Percentiles rank a stretch among this genome's conserved stretches.
Evolutionary conservation across 2,797 vertebrate genomes (phyloP).

Genomic region (Coracias cyanogaster): DNA sequence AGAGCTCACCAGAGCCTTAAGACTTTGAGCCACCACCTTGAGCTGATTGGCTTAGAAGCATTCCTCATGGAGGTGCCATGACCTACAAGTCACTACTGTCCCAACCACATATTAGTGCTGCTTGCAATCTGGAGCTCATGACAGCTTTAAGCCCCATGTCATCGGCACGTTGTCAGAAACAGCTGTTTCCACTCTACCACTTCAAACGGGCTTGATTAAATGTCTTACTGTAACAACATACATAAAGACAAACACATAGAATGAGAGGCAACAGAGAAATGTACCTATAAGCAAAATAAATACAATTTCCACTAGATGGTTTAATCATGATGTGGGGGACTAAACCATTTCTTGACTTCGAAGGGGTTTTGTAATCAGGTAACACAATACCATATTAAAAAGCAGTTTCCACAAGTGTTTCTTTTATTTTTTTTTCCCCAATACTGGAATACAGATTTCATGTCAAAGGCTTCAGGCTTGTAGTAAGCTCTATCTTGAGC

Average conservation of each 20-base stretch:
- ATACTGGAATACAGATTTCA: not conserved
- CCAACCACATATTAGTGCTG: slow-evolving; percentile 54
- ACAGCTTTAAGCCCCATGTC: slow-evolving; percentile 69
- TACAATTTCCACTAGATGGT: slow-evolving; percentile 34
- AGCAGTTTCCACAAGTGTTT: slow-evolving; percentile 29
- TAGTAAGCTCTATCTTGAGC: not conserved
- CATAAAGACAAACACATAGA: slow-evolving; percentile 47
- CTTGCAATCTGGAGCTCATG: slow-evolving; percentile 59
- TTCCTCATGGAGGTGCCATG: slow-evolving; percentile 70
- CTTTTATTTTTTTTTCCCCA: not conserved
- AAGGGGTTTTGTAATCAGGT: slow-evolving; percentile 58
- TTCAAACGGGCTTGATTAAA: slow-evolving; percentile 75
- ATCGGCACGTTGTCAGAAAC: slow-evolving; percentile 66
- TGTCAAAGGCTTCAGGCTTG: not conserved
- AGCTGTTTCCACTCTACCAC: slow-evolving; percentile 75
- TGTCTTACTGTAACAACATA: slow-evolving; percentile 70
- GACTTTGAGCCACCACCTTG: slow-evolving; percentile 62
- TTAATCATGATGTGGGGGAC: slow-evolving; percentile 33
- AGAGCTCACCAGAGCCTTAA: slow-evolving; percentile 64
- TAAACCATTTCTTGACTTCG: slow-evolving; percentile 33
- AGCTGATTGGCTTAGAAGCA: slow-evolving; percentile 65
- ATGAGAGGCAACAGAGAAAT: slow-evolving; percentile 41
- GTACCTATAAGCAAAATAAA: slow-evolving; percentile 71
- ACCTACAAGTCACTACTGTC: slow-evolving; percentile 62
- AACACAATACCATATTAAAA: slow-evolving; percentile 63